Evolutionary conservation across 2,888 invertebrate species (phyloP).

Genomic region (Saturnia japonica): DNA sequence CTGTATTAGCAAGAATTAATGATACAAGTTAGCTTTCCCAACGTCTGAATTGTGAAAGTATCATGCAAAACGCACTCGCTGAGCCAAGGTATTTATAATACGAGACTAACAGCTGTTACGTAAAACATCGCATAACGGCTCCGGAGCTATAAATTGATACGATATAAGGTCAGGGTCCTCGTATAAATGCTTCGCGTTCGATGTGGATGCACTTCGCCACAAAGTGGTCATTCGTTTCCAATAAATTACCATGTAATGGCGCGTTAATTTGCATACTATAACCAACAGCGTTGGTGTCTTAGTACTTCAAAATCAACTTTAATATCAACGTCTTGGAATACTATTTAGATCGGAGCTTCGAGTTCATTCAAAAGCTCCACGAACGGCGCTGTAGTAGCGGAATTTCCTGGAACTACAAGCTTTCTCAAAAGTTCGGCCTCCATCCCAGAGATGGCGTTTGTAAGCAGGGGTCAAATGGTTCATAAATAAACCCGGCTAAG

Average conservation of each 20-base stretch:
- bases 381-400: conserved; percentile 56
- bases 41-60: conserved; percentile 60
- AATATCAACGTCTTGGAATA: conserved; percentile 36
- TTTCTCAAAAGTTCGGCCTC: conserved; percentile 62
- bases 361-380: conserved; percentile 73
- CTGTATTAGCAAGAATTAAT: conserved; percentile 5
- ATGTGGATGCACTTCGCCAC: conserved; percentile 75
- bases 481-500: conserved; percentile 33
- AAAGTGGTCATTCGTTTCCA: conserved; percentile 82
- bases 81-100: conserved; percentile 59
- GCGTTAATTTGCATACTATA: conserved; percentile 80
- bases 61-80: conserved; percentile 61
- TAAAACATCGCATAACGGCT: conserved; percentile 74
- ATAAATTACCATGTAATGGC: conserved; percentile 82
- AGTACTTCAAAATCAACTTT: conserved; percentile 54
- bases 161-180: conserved; percentile 81
- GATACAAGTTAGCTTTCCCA: conserved; percentile 20
- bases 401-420: conserved; percentile 60
- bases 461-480: conserved; percentile 42
- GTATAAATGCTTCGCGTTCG: conserved; percentile 76
- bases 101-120: conserved; percentile 72
- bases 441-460: conserved; percentile 72
- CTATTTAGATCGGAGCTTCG: conserved; percentile 37
- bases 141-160: conserved; percentile 77
- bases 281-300: conserved; percentile 44